phyloP scores from a whole-genome alignment of 2,113 vertebrate genomes.

The Amazona vittata region DNA sequence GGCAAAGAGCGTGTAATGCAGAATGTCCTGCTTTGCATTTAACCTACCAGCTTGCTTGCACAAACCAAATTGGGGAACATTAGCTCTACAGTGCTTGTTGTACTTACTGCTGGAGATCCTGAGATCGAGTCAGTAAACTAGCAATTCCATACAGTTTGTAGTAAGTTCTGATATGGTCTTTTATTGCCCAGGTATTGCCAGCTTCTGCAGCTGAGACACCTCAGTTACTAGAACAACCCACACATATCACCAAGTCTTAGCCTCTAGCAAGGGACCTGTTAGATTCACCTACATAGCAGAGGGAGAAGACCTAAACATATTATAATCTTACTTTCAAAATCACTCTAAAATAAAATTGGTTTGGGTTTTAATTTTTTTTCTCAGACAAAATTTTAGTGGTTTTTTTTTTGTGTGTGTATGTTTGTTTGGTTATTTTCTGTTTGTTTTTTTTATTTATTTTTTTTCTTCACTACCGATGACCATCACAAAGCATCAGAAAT shows the following conservation, averaged over 20 bases:
- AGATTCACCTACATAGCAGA: neutral
- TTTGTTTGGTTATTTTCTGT: neutral
- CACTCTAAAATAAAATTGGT: neutral
- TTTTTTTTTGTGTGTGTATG: neutral
- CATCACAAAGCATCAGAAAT: neutral
- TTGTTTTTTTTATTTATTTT: too few species aligned
- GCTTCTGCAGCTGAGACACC: neutral
- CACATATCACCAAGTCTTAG: neutral
- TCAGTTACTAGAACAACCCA: neutral
- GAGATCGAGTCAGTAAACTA: neutral
- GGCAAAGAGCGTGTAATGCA: neutral
- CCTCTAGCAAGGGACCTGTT: neutral
- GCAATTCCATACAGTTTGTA: neutral
- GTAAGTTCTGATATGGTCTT: neutral
- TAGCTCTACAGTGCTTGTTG: neutral
- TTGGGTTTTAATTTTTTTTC: too few species aligned
- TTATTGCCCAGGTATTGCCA: neutral
- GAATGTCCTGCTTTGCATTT: neutral
- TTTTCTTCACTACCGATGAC: neutral
- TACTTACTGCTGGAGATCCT: neutral
- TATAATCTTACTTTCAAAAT: neutral
- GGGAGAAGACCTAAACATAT: neutral
- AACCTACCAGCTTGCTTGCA: neutral
- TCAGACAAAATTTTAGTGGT: neutral
- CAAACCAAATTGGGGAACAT: neutral